A percentile compares a stretch with the other conserved stretches of the same genome.
Conservation (phyloP, 2,113 vertebrate species). For the Oreochromis spilurus region DNA sequence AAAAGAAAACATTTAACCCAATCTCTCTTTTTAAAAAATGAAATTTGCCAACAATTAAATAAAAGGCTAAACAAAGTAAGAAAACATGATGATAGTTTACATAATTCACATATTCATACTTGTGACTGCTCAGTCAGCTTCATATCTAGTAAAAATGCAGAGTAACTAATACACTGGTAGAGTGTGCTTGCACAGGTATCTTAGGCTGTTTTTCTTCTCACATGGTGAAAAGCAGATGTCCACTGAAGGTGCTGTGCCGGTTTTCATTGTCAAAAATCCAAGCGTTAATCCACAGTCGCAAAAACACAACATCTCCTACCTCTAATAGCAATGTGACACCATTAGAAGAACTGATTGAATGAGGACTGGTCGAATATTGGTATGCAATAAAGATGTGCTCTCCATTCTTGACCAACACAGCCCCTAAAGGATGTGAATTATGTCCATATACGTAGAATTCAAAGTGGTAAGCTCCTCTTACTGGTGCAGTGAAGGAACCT, state of each 20-base stretch:
- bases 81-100: neutral
- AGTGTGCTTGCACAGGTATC: neutral
- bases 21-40: rapidly evolving
- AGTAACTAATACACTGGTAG: neutral
- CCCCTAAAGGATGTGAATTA: neutral
- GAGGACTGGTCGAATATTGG: rapidly evolving
- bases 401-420: constrained; percentile 18
- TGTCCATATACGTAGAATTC: neutral
- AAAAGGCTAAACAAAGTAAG: neutral
- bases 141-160: neutral
- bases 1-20: neutral
- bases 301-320: constrained; percentile 32
- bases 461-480: neutral
- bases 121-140: neutral
- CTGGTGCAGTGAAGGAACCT: constrained; percentile 35
- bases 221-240: constrained; percentile 33
- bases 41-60: neutral
- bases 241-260: constrained; percentile 8
- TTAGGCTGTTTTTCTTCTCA: neutral
- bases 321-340: constrained; percentile 17
- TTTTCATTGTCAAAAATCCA: neutral
- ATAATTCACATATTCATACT: neutral
- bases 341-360: neutral
- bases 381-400: neutral
- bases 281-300: neutral